Evolutionary conservation across 2,888 invertebrate species (phyloP).

Genomic region (Leucophora obtusa): DNA sequence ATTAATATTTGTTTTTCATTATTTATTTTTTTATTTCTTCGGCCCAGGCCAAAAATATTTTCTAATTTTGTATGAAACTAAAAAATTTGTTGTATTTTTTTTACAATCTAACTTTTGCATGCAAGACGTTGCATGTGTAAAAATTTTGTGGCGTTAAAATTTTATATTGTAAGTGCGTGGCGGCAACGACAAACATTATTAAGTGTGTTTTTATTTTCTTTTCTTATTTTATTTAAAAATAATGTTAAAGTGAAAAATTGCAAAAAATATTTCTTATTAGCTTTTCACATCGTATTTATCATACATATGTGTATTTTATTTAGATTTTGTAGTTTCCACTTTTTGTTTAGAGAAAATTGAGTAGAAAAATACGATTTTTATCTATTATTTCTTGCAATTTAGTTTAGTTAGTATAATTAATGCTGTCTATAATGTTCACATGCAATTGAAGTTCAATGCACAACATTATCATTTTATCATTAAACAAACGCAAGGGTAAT

Average conservation of each 20-base stretch:
- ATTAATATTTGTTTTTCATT: slow-evolving; percentile 20
- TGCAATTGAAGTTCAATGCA: slow-evolving; percentile 77
- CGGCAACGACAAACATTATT: slow-evolving; percentile 31
- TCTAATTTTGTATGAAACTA: slow-evolving; percentile 73
- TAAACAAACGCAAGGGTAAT: slow-evolving; percentile 69
- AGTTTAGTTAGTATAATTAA: slow-evolving; percentile 6
- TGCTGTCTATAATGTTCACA: slow-evolving; percentile 1
- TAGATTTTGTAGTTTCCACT: background rate
- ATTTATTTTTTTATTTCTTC: slow-evolving; percentile 51
- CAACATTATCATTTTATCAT: slow-evolving; percentile 72
- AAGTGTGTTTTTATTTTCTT: background rate
- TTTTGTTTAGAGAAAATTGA: background rate
- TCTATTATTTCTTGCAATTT: background rate
- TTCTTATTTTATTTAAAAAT: slow-evolving; percentile 4
- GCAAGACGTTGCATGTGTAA: background rate
- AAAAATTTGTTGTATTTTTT: slow-evolving; percentile 22
- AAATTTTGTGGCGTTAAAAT: slow-evolving; percentile 57
- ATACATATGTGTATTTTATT: background rate
- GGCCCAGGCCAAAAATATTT: slow-evolving; percentile 72
- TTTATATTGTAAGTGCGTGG: slow-evolving; percentile 35
- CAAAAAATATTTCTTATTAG: background rate
- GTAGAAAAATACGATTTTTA: background rate
- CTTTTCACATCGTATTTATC: slow-evolving; percentile 53
- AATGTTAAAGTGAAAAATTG: slow-evolving; percentile 6
- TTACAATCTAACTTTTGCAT: background rate